A percentile compares a stretch with the other conserved stretches of the same genome.
Evolutionary conservation across 2,888 invertebrate genomes (phyloP).

Genomic region (Tenthredo amoena): DNA sequence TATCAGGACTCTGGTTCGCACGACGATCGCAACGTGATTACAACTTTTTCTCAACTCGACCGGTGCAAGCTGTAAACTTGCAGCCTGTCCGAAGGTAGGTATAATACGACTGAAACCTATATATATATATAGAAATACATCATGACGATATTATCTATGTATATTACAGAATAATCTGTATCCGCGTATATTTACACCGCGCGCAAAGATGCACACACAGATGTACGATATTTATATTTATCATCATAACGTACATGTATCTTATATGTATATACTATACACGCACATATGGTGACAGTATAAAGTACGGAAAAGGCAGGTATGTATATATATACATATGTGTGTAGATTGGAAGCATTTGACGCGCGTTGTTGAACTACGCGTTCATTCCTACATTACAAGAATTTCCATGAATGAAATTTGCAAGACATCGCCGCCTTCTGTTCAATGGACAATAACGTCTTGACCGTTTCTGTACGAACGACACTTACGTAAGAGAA

Average conservation of each 20-base stretch:
- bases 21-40: not conserved
- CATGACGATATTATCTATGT: slow-evolving; percentile 3
- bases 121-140: not conserved
- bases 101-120: not conserved
- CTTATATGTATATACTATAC: not conserved
- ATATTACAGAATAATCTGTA: not conserved
- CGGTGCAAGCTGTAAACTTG: slow-evolving; percentile 17
- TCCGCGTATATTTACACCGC: not conserved
- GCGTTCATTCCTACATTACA: slow-evolving; percentile 5
- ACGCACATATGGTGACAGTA: not conserved
- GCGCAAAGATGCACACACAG: not conserved
- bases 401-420: slow-evolving; percentile 59
- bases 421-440: slow-evolving; percentile 47
- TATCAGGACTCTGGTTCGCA: not conserved
- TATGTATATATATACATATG: not conserved
- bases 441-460: slow-evolving; percentile 51
- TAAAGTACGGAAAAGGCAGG: not conserved
- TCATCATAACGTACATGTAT: not conserved
- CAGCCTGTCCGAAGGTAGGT: not conserved
- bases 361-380: slow-evolving; percentile 23
- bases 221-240: not conserved
- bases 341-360: slow-evolving; percentile 20
- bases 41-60: not conserved
- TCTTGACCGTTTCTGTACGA: slow-evolving; percentile 38
- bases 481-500: slow-evolving; percentile 61